Conservation (phyloP, 92 coral and sea anemone species). For the Isaurus tuberculatus region DNA sequence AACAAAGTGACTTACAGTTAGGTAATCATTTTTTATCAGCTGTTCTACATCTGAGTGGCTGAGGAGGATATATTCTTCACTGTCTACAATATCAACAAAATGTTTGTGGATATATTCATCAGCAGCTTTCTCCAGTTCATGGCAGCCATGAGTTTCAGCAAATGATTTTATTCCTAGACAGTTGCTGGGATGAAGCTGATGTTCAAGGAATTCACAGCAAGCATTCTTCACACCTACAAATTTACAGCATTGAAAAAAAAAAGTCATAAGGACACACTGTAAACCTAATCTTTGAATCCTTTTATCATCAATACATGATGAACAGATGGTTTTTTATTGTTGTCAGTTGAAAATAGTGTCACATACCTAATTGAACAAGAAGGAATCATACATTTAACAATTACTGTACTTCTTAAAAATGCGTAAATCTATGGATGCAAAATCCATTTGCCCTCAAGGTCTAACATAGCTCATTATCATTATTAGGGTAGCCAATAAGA, state of each 20-base stretch:
- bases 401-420: no score
- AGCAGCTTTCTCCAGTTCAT: constrained; percentile 78
- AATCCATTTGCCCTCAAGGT: no score
- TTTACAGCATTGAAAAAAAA: background rate
- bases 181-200: constrained; percentile 90
- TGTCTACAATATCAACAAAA: constrained; percentile 85
- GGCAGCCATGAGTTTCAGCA: constrained; percentile 98
- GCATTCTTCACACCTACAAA: constrained; percentile 93
- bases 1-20: constrained; percentile 81
- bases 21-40: constrained; percentile 80
- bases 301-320: no score
- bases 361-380: no score
- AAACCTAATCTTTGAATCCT: no score
- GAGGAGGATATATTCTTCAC: constrained; percentile 90
- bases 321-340: no score
- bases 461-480: no score
- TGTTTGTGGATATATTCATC: constrained; percentile 87
- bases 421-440: no score
- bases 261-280: background rate
- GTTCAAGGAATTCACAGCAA: constrained; percentile 90
- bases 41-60: constrained; percentile 69
- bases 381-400: no score
- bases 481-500: no score
- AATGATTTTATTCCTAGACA: constrained; percentile 91
- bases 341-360: no score